Conservation (phyloP, 2,113 vertebrate genomes). For the Oxygymnocypris stewartii region DNA sequence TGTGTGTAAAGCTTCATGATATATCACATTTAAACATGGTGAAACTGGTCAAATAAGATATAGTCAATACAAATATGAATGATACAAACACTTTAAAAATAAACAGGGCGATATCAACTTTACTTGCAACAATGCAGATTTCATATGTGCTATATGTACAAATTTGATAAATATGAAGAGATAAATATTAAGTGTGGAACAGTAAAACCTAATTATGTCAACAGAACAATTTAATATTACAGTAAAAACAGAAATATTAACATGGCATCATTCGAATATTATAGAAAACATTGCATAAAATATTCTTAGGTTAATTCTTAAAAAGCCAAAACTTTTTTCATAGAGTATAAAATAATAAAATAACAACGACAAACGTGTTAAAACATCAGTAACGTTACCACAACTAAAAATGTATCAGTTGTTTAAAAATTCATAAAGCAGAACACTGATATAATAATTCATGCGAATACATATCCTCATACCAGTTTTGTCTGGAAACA, state of each 20-base stretch:
- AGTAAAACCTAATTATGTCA: background rate
- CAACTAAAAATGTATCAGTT: background rate
- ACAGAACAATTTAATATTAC: background rate
- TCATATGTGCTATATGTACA: background rate
- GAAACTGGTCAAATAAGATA: too few species aligned
- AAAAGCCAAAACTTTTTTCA: background rate
- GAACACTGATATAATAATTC: conserved; percentile 16
- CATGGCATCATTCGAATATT: background rate
- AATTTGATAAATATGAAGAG: background rate
- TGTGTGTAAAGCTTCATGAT: background rate
- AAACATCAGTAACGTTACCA: background rate
- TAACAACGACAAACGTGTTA: background rate
- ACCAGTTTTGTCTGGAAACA: background rate
- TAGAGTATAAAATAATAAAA: background rate
- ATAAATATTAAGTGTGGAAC: background rate
- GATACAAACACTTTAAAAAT: background rate
- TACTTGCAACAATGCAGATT: background rate
- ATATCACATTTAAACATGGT: background rate
- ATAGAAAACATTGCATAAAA: background rate
- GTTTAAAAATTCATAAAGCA: background rate
- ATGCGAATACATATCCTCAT: background rate
- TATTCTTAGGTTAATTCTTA: background rate
- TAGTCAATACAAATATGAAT: background rate
- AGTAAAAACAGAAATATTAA: background rate
- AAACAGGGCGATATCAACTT: too few species aligned